Conservation (phyloP, 2,113 vertebrate genomes). For the Oostethus manadensis region DNA sequence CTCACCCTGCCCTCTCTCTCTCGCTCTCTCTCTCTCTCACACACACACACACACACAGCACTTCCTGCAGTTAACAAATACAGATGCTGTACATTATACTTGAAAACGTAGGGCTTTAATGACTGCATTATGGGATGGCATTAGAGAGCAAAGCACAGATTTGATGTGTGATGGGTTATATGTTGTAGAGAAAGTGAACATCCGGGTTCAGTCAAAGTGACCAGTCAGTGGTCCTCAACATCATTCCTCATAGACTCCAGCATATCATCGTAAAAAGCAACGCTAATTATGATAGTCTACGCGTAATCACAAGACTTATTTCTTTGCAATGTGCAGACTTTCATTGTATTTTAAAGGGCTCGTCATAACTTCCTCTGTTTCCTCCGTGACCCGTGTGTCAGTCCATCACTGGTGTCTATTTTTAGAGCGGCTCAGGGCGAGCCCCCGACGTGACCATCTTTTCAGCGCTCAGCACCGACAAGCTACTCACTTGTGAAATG, state of each 20-base stretch:
- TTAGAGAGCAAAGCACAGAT: conserved; percentile 50
- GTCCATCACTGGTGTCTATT: background rate
- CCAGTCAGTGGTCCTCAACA: no score
- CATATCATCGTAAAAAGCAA: no score
- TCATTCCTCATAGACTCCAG: background rate
- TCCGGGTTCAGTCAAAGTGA: no score
- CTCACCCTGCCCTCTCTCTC: conserved; percentile 4
- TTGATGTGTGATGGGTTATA: background rate
- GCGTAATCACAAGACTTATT: no score
- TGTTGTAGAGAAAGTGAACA: no score
- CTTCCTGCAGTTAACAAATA: background rate
- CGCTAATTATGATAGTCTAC: no score
- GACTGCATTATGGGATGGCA: conserved; percentile 56
- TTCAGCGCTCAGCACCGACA: background rate
- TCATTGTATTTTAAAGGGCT: no score
- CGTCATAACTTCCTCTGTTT: background rate
- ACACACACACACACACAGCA: background rate
- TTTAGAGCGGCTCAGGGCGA: background rate
- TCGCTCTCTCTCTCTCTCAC: conserved; percentile 2
- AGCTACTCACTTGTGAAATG: conserved; percentile 3
- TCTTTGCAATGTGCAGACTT: no score
- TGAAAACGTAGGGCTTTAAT: conserved; percentile 47
- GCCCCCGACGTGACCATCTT: background rate
- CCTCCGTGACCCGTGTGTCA: background rate
- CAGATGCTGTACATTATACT: conserved; percentile 49